Evolutionary conservation across 2,113 vertebrate species (phyloP).

Genomic region (Platysternon megacephalum): DNA sequence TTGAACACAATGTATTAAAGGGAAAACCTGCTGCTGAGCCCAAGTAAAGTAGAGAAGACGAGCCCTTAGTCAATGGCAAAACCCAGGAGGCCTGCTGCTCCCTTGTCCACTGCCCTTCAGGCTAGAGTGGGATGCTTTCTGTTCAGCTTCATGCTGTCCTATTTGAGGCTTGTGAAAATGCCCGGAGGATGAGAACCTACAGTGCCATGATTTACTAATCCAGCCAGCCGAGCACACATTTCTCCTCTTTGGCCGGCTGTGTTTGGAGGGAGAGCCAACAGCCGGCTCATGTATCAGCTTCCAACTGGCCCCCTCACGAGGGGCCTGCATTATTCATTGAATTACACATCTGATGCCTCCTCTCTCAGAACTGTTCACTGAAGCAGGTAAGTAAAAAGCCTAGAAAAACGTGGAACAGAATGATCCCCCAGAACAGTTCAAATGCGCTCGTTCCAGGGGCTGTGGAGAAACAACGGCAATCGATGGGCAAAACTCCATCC

Average conservation of each 20-base stretch:
- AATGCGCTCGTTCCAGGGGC: not conserved
- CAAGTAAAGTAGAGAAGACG: too few species aligned
- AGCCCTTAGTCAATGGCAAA: not conserved
- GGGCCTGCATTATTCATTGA: not conserved
- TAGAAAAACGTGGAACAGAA: not conserved
- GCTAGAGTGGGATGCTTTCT: not conserved
- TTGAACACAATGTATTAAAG: too few species aligned
- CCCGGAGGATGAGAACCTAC: not conserved
- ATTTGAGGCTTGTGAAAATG: not conserved
- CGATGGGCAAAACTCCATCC: not conserved
- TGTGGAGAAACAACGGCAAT: not conserved
- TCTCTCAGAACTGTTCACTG: not conserved
- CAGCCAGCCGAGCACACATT: not conserved
- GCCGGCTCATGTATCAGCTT: not conserved
- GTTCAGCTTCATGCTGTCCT: not conserved
- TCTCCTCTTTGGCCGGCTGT: not conserved
- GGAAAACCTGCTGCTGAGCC: too few species aligned
- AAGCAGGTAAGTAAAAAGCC: not conserved
- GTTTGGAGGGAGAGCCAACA: not conserved
- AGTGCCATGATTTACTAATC: not conserved
- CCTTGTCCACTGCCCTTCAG: not conserved
- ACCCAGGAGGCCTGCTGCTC: not conserved
- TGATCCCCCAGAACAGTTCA: not conserved
- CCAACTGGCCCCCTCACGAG: not conserved
- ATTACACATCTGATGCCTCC: not conserved